Conservation (phyloP, 2,797 vertebrate genomes). For the Muscicapa comitata region DNA sequence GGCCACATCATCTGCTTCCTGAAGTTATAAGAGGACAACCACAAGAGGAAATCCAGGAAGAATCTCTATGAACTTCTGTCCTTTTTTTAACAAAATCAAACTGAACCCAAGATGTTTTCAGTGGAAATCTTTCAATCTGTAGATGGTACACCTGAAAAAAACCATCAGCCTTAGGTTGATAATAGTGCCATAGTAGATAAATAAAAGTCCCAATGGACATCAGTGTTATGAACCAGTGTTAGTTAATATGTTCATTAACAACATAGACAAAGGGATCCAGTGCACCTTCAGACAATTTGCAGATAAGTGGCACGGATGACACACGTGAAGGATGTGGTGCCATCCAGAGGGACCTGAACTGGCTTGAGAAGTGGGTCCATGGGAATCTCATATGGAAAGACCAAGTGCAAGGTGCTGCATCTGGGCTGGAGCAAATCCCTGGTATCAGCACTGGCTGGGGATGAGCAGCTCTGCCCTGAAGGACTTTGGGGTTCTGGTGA, state of each 20-base stretch:
- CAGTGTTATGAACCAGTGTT: background rate
- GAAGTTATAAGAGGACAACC: background rate
- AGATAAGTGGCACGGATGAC: background rate
- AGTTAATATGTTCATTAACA: background rate
- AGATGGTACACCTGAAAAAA: background rate
- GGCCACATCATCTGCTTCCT: background rate
- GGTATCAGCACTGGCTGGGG: background rate
- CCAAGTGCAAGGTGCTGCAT: background rate
- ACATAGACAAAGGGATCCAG: rapidly evolving
- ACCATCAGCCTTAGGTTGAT: background rate
- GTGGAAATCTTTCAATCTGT: background rate
- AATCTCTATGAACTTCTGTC: background rate
- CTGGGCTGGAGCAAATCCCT: rapidly evolving
- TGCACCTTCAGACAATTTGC: background rate
- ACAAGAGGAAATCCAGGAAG: background rate
- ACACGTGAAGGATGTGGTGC: background rate
- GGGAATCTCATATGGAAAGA: background rate
- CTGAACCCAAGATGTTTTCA: background rate
- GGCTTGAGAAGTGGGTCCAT: rapidly evolving
- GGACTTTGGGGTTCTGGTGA: background rate
- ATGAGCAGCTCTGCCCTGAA: background rate
- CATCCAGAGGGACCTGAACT: background rate
- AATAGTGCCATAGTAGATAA: background rate
- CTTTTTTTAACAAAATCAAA: background rate
- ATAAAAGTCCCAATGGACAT: background rate